phyloP scores from a whole-genome alignment of 1,140 invertebrate species.

The Harpegnathos saltator region DNA sequence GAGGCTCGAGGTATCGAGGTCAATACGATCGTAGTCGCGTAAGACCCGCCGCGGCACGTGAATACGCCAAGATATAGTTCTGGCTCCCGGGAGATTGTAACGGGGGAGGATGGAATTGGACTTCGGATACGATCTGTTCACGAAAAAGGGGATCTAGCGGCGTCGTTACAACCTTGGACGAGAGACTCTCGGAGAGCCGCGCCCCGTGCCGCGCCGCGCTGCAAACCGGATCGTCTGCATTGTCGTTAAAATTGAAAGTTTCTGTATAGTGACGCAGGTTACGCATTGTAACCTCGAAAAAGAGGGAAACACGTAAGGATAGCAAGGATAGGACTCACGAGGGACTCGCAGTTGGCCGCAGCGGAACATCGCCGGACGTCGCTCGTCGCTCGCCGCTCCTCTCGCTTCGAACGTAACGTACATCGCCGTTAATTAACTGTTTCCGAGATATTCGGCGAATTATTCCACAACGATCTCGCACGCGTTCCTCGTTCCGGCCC shows the following conservation, averaged over 20 bases:
- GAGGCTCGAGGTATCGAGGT: slow-evolving; percentile 20
- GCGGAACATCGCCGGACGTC: too few relatives aligned
- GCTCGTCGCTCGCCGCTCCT: too few relatives aligned
- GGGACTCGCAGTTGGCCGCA: too few relatives aligned
- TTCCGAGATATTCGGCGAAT: too few relatives aligned
- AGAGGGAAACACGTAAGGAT: too few relatives aligned
- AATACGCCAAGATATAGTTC: slow-evolving; percentile 63
- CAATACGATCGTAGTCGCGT: slow-evolving; percentile 48
- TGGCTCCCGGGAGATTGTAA: slow-evolving; percentile 57
- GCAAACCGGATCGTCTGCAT: slow-evolving; percentile 15
- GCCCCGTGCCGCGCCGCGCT: not conserved
- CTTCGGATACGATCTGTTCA: slow-evolving; percentile 43
- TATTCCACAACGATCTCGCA: too few relatives aligned
- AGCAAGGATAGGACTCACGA: too few relatives aligned
- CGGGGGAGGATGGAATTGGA: slow-evolving; percentile 58
- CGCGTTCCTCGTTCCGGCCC: too few relatives aligned
- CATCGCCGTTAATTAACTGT: too few relatives aligned
- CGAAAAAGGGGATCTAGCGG: slow-evolving; percentile 40
- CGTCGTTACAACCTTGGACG: not conserved
- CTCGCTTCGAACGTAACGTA: too few relatives aligned
- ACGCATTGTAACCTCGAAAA: not conserved
- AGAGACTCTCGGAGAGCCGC: slow-evolving; percentile 18
- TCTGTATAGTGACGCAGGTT: not conserved
- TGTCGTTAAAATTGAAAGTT: slow-evolving; percentile 49
- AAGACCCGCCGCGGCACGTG: slow-evolving; percentile 20